These are phyloP conservation scores for Andrena bicolor DNA, from an alignment of 2,888 invertebrate genomes.

Conservation along the genomic window DNA sequence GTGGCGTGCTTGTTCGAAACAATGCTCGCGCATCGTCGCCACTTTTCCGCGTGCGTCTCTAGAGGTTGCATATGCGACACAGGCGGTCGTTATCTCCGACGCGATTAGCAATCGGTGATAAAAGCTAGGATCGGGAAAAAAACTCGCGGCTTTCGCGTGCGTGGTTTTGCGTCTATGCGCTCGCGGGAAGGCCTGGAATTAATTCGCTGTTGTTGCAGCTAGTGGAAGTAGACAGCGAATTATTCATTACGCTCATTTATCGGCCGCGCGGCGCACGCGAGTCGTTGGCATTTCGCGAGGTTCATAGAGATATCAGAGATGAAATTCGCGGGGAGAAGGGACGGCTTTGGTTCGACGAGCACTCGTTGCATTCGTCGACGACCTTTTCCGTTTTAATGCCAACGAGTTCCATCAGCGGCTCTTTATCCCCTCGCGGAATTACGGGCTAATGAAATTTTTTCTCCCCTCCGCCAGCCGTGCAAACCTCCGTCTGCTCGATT, in stretches of 20 bases:
- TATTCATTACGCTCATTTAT: constrained; percentile 21
- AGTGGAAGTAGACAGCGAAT: constrained; percentile 10
- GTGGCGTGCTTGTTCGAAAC: no score
- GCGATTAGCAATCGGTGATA: constrained; percentile 34
- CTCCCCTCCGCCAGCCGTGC: background rate
- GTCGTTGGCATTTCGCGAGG: constrained; percentile 20
- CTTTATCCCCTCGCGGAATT: constrained; percentile 32
- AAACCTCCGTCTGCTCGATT: constrained; percentile 22
- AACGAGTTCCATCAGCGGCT: constrained; percentile 21
- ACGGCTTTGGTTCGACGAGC: background rate
- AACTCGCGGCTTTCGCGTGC: background rate
- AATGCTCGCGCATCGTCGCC: no score
- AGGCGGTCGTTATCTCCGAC: constrained; percentile 18
- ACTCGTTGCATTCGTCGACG: constrained; percentile 7
- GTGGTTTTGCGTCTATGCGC: background rate
- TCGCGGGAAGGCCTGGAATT: constrained; percentile 19
- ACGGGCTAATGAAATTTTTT: constrained; percentile 52
- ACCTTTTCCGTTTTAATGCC: constrained; percentile 30
- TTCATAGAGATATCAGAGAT: background rate
- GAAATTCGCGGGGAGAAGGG: constrained; percentile 13
- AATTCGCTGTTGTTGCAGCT: constrained; percentile 17
- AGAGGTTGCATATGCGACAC: no score
- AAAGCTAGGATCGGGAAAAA: background rate
- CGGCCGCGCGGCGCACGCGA: background rate
- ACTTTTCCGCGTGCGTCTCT: no score